Evolutionary conservation across 2,113 vertebrate species (phyloP).

Genomic region (Myodes glareolus): DNA sequence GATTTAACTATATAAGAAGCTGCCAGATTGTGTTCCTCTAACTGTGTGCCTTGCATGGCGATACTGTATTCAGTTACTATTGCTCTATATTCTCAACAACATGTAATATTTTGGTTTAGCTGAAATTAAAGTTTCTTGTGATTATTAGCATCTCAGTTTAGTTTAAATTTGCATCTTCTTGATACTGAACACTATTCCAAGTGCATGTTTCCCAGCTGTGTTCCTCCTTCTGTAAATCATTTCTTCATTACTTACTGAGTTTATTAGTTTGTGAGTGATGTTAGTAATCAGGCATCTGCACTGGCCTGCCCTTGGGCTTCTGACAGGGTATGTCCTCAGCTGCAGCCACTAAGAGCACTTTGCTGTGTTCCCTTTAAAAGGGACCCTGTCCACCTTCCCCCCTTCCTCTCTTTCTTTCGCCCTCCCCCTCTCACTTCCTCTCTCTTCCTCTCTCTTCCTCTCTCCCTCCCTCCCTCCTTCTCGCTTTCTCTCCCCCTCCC

Average conservation of each 20-base stretch:
- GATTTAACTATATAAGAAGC: not conserved
- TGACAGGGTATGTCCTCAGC: too few relatives aligned
- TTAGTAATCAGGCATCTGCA: too few relatives aligned
- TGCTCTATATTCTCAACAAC: not conserved
- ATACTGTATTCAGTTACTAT: not conserved
- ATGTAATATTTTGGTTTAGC: conserved; percentile 6
- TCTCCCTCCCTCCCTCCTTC: too few relatives aligned
- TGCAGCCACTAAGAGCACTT: too few relatives aligned
- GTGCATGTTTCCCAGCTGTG: not conserved
- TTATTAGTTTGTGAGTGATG: not conserved
- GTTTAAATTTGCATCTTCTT: conserved; percentile 36
- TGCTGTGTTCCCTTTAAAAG: too few relatives aligned
- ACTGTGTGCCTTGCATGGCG: not conserved
- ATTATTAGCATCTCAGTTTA: not conserved
- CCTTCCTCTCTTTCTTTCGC: too few relatives aligned
- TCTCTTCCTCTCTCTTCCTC: too few relatives aligned
- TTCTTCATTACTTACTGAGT: conserved; percentile 18
- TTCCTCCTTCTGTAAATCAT: not conserved
- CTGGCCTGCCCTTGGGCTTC: too few relatives aligned
- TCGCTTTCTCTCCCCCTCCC: too few relatives aligned
- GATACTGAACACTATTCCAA: not conserved
- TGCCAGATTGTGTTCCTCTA: not conserved
- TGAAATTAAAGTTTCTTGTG: conserved; percentile 38
- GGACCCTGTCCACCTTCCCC: too few relatives aligned
- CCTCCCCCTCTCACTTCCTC: too few relatives aligned